Evolutionary conservation across 2,888 invertebrate species (phyloP), one percentile per base, ranked within the genome.

Genomic region (Zaprionus obscuricornis): DNA sequence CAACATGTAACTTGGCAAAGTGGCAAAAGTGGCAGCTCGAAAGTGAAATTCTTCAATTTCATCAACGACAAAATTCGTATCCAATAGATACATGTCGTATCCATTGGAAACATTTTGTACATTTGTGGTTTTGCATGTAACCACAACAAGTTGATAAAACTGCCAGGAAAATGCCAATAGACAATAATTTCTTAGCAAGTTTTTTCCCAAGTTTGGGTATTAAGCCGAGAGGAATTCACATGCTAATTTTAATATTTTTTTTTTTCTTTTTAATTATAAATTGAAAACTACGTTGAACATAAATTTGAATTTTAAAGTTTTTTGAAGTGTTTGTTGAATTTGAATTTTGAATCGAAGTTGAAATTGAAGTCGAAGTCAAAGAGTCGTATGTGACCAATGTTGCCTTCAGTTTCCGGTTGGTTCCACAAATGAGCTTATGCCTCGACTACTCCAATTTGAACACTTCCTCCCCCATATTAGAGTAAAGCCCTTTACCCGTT

Each of bases 381-480:
- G 55, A 37, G 24, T 26, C 20, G 39, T 27, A 27, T 57, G 66
- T 60, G 71, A 63, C 49, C 68, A 57, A 74, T 52, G 78, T 34
- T 81, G 71, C 68, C 74, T 84, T 75, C 75, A 68, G 82, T 66
- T 81, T 84, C 81, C 81, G 81, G 66, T 39, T 33, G 13, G n/a
- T 43, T 26, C 14, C 29, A 60, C 77, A 82, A 77, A 66, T 64
- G 62, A 64, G 63, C 74, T 74, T 62, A 59, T 70, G 67, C 57
- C 71, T 63, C 63, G 70, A 56, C 60, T 83, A 82, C 65, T 74
- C 66, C 78, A 79, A 78, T 83, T 78, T 78, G 57, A 83, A 79
- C 71, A 78, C 79, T 78, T 78, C 78, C 78, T 78, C 83, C 79
- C 83, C 57, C 78, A 73, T 77, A 74, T 76, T 83, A 74, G 76